These are phyloP conservation scores for Drosophila melanica DNA, from an alignment of 1,140 invertebrate species.

Conservation along the genomic window DNA sequence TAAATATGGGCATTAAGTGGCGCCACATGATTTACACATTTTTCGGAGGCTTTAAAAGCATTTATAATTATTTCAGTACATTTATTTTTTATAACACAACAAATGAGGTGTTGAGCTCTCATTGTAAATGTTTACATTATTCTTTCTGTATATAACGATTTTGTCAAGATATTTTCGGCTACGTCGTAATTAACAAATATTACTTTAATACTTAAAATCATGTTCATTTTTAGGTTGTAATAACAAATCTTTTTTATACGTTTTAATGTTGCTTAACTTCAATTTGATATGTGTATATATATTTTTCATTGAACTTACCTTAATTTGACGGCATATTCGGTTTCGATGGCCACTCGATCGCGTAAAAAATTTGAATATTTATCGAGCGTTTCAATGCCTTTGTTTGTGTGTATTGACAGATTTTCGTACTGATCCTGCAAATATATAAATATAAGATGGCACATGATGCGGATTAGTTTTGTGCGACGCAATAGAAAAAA, in stretches of 20 bases:
- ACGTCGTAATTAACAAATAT: too few species aligned
- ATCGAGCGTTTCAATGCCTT: conserved; percentile 99
- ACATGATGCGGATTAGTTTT: conserved; percentile 58
- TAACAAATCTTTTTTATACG: too few species aligned
- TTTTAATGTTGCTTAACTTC: not conserved
- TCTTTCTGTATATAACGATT: conserved; percentile 2
- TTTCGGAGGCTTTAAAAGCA: conserved; percentile 31
- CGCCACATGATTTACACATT: conserved; percentile 53
- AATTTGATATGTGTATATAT: not conserved
- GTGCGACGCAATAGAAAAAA: conserved; percentile 1
- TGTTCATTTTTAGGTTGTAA: too few species aligned
- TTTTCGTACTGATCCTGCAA: conserved; percentile 99
- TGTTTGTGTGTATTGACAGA: conserved; percentile 96
- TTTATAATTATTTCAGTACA: conserved; percentile 20
- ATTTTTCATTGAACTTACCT: conserved; percentile 87
- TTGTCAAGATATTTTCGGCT: not conserved
- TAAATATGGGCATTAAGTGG: conserved; percentile 56
- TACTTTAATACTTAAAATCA: too few species aligned
- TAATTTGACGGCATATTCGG: conserved; percentile 97
- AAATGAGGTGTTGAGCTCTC: conserved; percentile 17
- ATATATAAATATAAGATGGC: conserved; percentile 30
- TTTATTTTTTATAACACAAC: conserved; percentile 3
- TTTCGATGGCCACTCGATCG: conserved; percentile 96
- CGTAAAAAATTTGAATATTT: conserved; percentile 97
- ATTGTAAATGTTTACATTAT: conserved; percentile 20